Conservation (phyloP, 2,888 invertebrate species). For the Perithous albicinctus region DNA sequence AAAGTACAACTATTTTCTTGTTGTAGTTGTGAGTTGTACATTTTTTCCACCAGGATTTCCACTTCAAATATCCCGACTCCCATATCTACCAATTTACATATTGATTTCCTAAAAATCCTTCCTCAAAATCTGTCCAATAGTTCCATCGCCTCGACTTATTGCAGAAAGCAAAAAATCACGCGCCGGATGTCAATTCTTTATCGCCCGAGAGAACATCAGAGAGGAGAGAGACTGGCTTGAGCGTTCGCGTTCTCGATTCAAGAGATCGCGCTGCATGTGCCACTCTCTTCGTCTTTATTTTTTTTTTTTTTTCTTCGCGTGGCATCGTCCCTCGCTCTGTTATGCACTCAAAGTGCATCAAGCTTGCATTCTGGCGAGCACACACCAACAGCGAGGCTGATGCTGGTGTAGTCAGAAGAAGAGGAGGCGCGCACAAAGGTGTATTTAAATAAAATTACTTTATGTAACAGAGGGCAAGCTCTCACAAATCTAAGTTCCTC, state of each 20-base stretch:
- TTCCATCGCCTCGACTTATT: background rate
- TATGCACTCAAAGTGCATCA: conserved; percentile 50
- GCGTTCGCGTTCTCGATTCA: background rate
- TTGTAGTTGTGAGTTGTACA: too few relatives aligned
- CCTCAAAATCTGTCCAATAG: too few relatives aligned
- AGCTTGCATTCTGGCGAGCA: conserved; percentile 59
- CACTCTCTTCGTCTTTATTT: background rate
- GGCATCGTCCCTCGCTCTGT: conserved; percentile 10
- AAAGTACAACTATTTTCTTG: too few relatives aligned
- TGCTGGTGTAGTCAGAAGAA: conserved; percentile 35
- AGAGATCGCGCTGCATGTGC: conserved; percentile 26
- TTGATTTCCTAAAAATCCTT: too few relatives aligned
- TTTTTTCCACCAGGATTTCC: too few relatives aligned
- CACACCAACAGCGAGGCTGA: conserved; percentile 11
- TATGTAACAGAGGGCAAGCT: conserved; percentile 69
- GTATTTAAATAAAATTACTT: conserved; percentile 77
- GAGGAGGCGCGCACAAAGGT: conserved; percentile 70
- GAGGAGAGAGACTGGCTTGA: too few relatives aligned
- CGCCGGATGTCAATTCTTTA: background rate
- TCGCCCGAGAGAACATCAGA: background rate
- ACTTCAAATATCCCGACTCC: too few relatives aligned
- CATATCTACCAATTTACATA: too few relatives aligned
- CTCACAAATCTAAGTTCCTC: conserved; percentile 50
- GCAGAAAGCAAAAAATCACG: background rate
- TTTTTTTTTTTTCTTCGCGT: too few relatives aligned